A percentile compares a stretch with the other conserved stretches of the same genome.
phyloP scores from a whole-genome alignment of 2,888 invertebrate genomes.

The Notodromas monacha region DNA sequence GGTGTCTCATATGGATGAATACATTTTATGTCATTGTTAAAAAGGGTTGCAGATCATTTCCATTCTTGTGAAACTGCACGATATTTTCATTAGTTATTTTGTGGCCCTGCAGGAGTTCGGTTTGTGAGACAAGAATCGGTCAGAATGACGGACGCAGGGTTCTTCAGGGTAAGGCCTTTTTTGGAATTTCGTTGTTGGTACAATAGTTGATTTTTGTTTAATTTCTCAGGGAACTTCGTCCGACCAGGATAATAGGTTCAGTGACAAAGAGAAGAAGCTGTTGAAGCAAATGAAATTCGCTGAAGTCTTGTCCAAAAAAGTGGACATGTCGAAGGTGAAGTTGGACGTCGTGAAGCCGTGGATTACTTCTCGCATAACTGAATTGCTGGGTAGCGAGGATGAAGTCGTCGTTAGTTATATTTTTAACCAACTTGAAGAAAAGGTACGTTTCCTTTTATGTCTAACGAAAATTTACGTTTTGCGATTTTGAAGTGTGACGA shows the following conservation, averaged over 20 bases:
- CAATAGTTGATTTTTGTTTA: slow-evolving; percentile 7
- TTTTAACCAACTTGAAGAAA: slow-evolving; percentile 76
- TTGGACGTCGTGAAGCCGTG: slow-evolving; percentile 91
- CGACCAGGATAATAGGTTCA: slow-evolving; percentile 94
- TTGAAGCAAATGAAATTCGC: slow-evolving; percentile 96
- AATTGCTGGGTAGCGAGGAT: slow-evolving; percentile 84
- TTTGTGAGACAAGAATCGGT: too few species aligned
- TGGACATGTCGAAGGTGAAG: slow-evolving; percentile 86
- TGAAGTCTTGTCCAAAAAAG: slow-evolving; percentile 67
- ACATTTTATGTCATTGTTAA: too few species aligned
- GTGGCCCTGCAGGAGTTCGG: too few species aligned
- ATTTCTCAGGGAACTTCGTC: slow-evolving; percentile 63
- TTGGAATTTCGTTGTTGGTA: not conserved
- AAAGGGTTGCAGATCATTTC: too few species aligned
- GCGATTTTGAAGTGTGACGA: too few species aligned
- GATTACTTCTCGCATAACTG: slow-evolving; percentile 87
- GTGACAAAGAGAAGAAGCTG: slow-evolving; percentile 95
- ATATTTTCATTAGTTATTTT: too few species aligned
- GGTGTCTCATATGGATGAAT: too few species aligned
- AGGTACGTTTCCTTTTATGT: too few species aligned
- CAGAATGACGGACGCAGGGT: slow-evolving; percentile 18
- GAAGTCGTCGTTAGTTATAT: slow-evolving; percentile 97
- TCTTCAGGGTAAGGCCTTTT: slow-evolving; percentile 15
- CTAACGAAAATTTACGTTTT: too few species aligned
- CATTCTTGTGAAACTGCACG: too few species aligned